Percentiles rank a stretch among this genome's conserved stretches.
phyloP scores from a whole-genome alignment of 2,113 vertebrate species.

The Microcebus lehilahytsara region DNA sequence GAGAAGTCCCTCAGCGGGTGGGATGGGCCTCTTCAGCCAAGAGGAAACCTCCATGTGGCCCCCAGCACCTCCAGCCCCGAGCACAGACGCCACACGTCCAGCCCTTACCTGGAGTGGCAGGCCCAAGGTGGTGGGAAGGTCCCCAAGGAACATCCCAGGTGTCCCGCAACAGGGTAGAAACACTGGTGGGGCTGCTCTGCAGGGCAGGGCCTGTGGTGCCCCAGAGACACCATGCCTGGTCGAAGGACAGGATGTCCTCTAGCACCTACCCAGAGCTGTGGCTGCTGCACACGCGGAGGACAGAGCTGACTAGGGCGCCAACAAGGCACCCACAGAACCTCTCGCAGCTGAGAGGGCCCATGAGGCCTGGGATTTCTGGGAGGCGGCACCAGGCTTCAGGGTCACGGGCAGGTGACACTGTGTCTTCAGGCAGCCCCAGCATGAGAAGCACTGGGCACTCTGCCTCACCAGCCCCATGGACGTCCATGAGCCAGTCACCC shows the following conservation, averaged over 20 bases:
- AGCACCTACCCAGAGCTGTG: not conserved
- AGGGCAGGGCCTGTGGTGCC: not conserved
- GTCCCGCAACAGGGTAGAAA: too few relatives aligned
- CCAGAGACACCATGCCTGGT: not conserved
- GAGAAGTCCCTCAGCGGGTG: not conserved
- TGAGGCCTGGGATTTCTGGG: not conserved
- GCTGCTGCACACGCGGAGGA: not conserved
- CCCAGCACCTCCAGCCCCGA: not conserved
- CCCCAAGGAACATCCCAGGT: not conserved
- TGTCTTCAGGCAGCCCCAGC: not conserved
- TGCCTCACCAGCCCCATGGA: too few relatives aligned
- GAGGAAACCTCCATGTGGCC: not conserved
- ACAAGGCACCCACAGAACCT: not conserved
- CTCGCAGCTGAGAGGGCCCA: fast-evolving
- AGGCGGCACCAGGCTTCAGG: not conserved
- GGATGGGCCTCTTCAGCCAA: not conserved
- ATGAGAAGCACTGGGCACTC: fast-evolving
- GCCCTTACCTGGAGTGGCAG: too few relatives aligned
- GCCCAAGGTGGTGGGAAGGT: not conserved
- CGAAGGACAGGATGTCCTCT: not conserved
- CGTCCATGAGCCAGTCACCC: too few relatives aligned
- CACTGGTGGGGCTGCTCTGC: not conserved
- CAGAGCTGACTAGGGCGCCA: too few relatives aligned
- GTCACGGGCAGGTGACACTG: not conserved
- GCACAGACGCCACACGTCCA: not conserved